A percentile compares a stretch with the other conserved stretches of the same genome.
phyloP scores from a whole-genome alignment of 2,888 invertebrate species.

The Sphaerophoria taeniata region DNA sequence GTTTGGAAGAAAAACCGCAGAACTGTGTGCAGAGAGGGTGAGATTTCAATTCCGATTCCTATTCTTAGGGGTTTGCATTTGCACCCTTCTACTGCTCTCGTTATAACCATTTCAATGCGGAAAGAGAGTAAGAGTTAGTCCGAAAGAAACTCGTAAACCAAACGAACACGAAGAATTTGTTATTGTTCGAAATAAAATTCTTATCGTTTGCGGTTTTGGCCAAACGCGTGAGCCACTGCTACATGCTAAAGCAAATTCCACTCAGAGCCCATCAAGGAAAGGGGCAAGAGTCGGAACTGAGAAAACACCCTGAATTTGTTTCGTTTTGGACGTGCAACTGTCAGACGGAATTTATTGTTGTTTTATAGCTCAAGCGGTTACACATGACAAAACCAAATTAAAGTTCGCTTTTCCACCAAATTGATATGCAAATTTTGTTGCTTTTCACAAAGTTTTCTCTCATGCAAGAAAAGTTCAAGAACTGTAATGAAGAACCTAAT shows the following conservation, averaged over 20 bases:
- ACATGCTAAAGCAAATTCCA: not conserved
- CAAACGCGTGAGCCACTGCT: conserved; percentile 36
- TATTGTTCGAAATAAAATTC: conserved; percentile 60
- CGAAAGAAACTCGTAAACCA: conserved; percentile 30
- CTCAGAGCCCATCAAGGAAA: conserved; percentile 10
- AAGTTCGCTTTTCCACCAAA: not conserved
- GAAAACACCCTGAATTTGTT: conserved; percentile 46
- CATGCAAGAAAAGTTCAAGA: conserved; percentile 4
- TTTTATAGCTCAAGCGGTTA: conserved; percentile 46
- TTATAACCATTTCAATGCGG: not conserved
- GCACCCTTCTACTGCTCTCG: conserved; percentile 26
- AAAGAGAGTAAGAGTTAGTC: not conserved
- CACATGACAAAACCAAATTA: conserved; percentile 10
- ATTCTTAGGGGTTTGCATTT: conserved; percentile 39
- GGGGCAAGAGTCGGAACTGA: conserved; percentile 4
- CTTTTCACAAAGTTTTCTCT: conserved; percentile 11
- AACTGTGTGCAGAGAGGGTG: conserved; percentile 56
- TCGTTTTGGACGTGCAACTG: conserved; percentile 32
- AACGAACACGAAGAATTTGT: conserved; percentile 60
- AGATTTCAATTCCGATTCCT: conserved; percentile 8
- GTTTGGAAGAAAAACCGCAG: conserved; percentile 58
- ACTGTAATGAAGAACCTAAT: conserved; percentile 8
- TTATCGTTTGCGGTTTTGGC: conserved; percentile 68
- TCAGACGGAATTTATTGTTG: conserved; percentile 51
- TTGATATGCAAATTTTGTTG: conserved; percentile 52